A percentile compares a stretch with the other conserved stretches of the same genome.
phyloP scores from a whole-genome alignment of 2,113 vertebrate genomes.

The Kryptolebias marmoratus region DNA sequence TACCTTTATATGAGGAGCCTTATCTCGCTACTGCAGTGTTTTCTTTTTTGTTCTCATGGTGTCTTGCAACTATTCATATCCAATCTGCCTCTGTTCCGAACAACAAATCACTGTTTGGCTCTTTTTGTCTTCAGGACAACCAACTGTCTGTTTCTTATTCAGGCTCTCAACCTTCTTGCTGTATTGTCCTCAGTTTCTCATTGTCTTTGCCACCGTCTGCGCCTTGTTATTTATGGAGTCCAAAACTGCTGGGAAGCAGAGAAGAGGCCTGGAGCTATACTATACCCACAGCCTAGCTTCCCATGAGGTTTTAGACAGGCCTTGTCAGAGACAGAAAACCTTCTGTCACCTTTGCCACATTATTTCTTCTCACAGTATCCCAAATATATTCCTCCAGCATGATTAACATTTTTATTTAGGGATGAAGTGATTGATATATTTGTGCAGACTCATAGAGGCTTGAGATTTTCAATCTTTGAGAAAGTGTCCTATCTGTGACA shows the following conservation, averaged over 20 bases:
- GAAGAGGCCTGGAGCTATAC: conserved; percentile 53
- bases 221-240: conserved; percentile 72
- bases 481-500: neutral
- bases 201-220: conserved; percentile 69
- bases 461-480: neutral
- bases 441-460: neutral
- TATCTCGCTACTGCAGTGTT: conserved; percentile 75
- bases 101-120: conserved; percentile 76
- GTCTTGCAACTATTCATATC: conserved; percentile 78
- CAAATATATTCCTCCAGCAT: conserved; percentile 10
- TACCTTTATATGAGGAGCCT: conserved; percentile 63
- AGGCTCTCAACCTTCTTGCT: conserved; percentile 63
- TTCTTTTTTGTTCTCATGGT: conserved; percentile 75
- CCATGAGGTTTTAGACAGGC: conserved; percentile 57
- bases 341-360: conserved; percentile 50
- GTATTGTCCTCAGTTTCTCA: conserved; percentile 68
- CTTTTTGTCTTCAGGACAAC: conserved; percentile 76
- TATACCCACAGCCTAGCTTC: conserved; percentile 42
- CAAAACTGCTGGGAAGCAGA: conserved; percentile 56
- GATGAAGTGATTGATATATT: conserved; percentile 32
- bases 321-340: conserved; percentile 51
- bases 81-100: conserved; percentile 73
- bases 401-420: conserved; percentile 37
- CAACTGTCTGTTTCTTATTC: conserved; percentile 73
- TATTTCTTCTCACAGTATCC: conserved; percentile 10